phyloP scores from a whole-genome alignment of 1,140 invertebrate genomes.

The Drosophila ohnishii region DNA sequence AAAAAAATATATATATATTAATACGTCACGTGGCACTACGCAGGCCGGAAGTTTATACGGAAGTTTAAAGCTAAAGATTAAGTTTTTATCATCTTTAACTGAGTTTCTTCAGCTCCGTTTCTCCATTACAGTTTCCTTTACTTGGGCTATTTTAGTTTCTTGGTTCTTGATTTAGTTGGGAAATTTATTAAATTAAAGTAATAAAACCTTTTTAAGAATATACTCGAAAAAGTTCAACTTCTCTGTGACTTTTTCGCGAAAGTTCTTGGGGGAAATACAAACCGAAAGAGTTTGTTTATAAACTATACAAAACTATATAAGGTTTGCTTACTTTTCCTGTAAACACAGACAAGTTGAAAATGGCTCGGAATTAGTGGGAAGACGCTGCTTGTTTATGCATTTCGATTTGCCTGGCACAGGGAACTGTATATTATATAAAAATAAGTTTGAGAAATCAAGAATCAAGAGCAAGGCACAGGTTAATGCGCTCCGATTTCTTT shows the following conservation, averaged over 20 bases:
- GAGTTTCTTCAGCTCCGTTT: background rate
- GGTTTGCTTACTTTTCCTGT: background rate
- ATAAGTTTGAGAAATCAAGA: background rate
- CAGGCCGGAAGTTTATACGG: conserved; percentile 26
- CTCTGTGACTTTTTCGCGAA: background rate
- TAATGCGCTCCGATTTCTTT: conserved; percentile 34
- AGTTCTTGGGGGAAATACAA: background rate
- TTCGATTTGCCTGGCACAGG: background rate
- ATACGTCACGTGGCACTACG: conserved; percentile 25
- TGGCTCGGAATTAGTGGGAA: background rate
- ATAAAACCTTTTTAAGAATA: background rate
- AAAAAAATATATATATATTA: background rate
- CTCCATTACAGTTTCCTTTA: background rate
- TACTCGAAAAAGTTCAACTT: too few relatives aligned
- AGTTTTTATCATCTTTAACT: background rate
- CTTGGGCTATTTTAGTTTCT: background rate
- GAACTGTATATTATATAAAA: background rate
- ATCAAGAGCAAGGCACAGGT: conserved; percentile 5
- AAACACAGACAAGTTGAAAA: background rate
- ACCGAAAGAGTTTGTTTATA: background rate
- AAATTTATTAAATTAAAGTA: background rate
- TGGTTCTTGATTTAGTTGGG: too few relatives aligned
- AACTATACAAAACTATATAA: background rate
- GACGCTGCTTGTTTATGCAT: background rate
- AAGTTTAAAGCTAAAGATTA: background rate